A percentile compares a stretch with the other conserved stretches of the same genome.
phyloP scores from a whole-genome alignment of 2,888 invertebrate species.

The Parnassius apollo region DNA sequence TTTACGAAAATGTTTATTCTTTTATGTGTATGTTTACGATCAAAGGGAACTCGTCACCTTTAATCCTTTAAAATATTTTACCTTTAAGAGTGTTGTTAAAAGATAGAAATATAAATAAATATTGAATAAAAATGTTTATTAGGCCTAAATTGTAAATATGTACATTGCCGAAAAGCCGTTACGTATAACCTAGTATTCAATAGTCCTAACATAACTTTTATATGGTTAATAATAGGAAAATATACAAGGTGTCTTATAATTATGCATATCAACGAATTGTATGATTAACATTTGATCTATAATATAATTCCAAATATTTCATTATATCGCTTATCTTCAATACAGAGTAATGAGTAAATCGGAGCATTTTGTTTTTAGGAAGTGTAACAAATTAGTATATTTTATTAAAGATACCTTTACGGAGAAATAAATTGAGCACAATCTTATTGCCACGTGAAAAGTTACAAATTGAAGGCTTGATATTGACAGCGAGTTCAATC shows the following conservation, averaged over 20 bases:
- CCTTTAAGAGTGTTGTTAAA: conserved; percentile 2
- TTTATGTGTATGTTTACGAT: conserved; percentile 6
- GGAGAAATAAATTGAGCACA: neutral
- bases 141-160: conserved; percentile 65
- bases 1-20: conserved; percentile 1
- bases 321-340: neutral
- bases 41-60: conserved; percentile 2
- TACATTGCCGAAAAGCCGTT: conserved; percentile 45
- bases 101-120: conserved; percentile 18
- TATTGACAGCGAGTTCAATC: conserved; percentile 6
- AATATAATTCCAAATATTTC: conserved; percentile 21
- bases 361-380: no score
- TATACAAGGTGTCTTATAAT: conserved; percentile 79
- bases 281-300: conserved; percentile 47
- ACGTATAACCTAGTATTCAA: conserved; percentile 42
- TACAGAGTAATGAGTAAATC: neutral
- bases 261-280: conserved; percentile 80
- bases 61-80: conserved; percentile 6
- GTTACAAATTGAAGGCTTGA: neutral
- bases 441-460: neutral
- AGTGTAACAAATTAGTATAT: neutral
- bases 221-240: conserved; percentile 66
- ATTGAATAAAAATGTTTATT: conserved; percentile 29
- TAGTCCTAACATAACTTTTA: conserved; percentile 55
- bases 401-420: neutral